Evolutionary conservation across 35 echinoderm and acorn worm species (phyloP).

Genomic region (Stichopus chloronotus): DNA sequence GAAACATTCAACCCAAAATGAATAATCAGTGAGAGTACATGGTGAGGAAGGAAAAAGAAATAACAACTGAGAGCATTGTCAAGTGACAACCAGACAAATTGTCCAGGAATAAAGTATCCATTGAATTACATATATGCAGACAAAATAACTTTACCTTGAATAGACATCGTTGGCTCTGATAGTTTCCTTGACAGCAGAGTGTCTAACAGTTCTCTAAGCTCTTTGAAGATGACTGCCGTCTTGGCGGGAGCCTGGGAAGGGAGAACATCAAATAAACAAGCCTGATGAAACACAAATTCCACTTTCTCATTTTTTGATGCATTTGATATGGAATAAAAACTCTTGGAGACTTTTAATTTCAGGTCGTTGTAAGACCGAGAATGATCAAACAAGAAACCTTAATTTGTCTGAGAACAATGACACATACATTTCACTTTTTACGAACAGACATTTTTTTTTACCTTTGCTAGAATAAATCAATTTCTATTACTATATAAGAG

Average conservation of each 20-base stretch:
- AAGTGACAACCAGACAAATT: too few species aligned
- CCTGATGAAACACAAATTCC: not conserved
- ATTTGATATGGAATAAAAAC: not conserved
- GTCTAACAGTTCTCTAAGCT: constrained; percentile 78
- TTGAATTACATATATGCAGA: not conserved
- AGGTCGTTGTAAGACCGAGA: too few species aligned
- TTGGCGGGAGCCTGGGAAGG: constrained; percentile 79
- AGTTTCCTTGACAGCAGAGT: constrained; percentile 75
- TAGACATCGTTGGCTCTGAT: constrained; percentile 66
- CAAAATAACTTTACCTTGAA: constrained; percentile 76
- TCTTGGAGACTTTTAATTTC: not conserved
- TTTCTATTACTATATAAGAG: too few species aligned
- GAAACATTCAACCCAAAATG: too few species aligned
- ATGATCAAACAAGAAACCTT: too few species aligned
- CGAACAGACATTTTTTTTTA: too few species aligned
- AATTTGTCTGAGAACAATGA: too few species aligned
- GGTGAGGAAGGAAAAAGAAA: too few species aligned
- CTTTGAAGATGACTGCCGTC: constrained; percentile 96
- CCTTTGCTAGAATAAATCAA: too few species aligned
- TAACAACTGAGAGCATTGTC: too few species aligned
- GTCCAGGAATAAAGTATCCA: not conserved
- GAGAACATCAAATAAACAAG: not conserved
- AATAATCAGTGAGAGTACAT: too few species aligned
- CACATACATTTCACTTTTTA: too few species aligned
- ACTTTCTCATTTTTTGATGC: not conserved